These are phyloP conservation scores for Melozone crissalis DNA, from an alignment of 2,113 vertebrate species.

Conservation along the genomic window DNA sequence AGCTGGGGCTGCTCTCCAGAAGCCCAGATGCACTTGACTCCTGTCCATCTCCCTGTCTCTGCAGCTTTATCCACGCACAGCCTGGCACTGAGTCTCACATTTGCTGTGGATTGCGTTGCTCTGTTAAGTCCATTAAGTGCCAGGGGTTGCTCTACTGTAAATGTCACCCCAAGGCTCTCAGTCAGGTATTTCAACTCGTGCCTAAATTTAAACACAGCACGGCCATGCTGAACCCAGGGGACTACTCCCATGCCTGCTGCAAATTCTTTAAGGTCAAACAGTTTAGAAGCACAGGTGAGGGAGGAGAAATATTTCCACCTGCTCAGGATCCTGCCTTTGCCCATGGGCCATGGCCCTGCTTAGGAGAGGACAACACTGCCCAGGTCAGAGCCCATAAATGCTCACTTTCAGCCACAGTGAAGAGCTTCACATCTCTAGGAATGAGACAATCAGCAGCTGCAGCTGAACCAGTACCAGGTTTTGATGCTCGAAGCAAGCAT, in stretches of 20 bases:
- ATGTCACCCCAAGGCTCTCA: neutral
- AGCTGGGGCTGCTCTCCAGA: neutral
- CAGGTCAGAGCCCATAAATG: neutral
- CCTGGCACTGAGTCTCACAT: neutral
- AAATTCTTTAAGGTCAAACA: neutral
- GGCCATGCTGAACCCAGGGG: neutral
- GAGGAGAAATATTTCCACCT: neutral
- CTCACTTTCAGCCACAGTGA: neutral
- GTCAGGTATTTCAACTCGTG: neutral
- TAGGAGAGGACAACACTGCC: neutral
- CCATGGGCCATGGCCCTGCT: neutral
- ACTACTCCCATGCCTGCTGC: neutral
- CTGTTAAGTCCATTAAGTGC: neutral
- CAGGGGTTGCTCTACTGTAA: neutral
- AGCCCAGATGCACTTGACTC: slow-evolving; percentile 30
- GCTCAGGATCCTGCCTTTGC: neutral
- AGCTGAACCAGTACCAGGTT: neutral
- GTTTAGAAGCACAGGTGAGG: neutral
- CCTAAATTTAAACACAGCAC: slow-evolving; percentile 7
- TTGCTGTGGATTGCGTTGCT: neutral
- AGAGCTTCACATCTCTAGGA: neutral
- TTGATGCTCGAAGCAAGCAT: neutral
- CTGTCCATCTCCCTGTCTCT: slow-evolving; percentile 24
- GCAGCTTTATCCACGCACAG: neutral
- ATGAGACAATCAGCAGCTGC: neutral